Evolutionary conservation across 2,113 vertebrate species (phyloP).

Genomic region (Petroica traversi): DNA sequence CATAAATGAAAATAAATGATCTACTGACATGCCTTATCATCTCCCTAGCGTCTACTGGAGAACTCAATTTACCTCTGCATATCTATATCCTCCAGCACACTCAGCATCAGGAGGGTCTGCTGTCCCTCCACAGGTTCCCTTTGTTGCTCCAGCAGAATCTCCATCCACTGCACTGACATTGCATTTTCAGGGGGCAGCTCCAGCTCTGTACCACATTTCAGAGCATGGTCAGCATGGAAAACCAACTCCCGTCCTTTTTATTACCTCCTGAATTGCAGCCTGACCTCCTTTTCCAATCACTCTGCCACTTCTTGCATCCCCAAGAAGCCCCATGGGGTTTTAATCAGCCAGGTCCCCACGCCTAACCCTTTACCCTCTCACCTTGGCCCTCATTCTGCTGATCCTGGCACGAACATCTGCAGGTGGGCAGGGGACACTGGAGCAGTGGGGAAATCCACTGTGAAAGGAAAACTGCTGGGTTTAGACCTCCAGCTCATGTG

Average conservation of each 20-base stretch:
- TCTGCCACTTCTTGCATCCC: neutral
- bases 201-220: neutral
- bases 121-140: neutral
- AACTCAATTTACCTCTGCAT: neutral
- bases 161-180: neutral
- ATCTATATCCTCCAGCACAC: neutral
- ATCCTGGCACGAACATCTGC: neutral
- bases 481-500: rapidly evolving
- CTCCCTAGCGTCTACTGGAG: constrained; percentile 19
- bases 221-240: neutral
- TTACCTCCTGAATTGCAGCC: neutral
- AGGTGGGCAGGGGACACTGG: neutral
- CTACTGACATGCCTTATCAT: constrained; percentile 47
- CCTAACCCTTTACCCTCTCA: neutral
- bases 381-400: rapidly evolving
- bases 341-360: neutral
- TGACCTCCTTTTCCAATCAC: neutral
- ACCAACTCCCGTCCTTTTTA: neutral
- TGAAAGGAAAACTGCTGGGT: neutral
- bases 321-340: rapidly evolving
- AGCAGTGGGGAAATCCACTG: neutral
- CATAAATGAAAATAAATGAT: constrained; percentile 74
- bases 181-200: neutral
- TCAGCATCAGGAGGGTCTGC: neutral
- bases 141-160: neutral